Base-by-base conservation (phyloP, 2,113 vertebrate species). In the Carettochelys insculpta region DNA sequence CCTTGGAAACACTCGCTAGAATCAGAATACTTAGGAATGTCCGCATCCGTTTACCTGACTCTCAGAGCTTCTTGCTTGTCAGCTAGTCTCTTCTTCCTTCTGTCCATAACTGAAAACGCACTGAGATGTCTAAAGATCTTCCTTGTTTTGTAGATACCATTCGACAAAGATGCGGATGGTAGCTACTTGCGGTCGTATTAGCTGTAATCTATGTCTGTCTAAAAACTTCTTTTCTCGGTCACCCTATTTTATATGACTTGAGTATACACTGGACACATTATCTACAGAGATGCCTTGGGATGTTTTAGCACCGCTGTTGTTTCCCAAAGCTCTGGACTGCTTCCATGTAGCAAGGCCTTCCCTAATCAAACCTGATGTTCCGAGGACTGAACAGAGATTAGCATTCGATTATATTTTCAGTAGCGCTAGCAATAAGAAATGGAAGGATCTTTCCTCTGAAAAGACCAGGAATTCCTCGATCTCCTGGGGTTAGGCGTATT, bases 141-240 rank as follows among this genome's bases (percentile, higher is more conserved):
- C 38, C 61, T 65, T 9, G 61, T 34, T 2, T 20, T n/a, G 61
- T 65, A 38, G 17, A 65, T 65, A 65, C 17, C n/a, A 34, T 65
- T 19, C 19, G 34, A 65, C 61, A 38, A 65, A 5, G 61, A 65
- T 38, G n/a, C n/a, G n/a, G 19, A n/a, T 38, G 34, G n/a, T 52
- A 4, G 41, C 29, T 34, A 4, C 41, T 92, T 51, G 75, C 75
- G 80, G 80, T 65, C 80, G 48, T 24, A 8, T 10, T 45, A 11
- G 41, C 4, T 4, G 2, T 1, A 4, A 3, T 8, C 10, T 11
- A 50, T 84, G 80, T 47, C 8, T 29, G 5, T 24, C 9, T 20
- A 3, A 6, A 34, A 9, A 11, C 19, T 16, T 65, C 41, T 27
- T 5, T 14, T 11, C 9, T 34, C 5, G 14, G 58, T 38, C 1